phyloP scores from a whole-genome alignment of 2,113 vertebrate genomes.

The Peromyscus polionotus region DNA sequence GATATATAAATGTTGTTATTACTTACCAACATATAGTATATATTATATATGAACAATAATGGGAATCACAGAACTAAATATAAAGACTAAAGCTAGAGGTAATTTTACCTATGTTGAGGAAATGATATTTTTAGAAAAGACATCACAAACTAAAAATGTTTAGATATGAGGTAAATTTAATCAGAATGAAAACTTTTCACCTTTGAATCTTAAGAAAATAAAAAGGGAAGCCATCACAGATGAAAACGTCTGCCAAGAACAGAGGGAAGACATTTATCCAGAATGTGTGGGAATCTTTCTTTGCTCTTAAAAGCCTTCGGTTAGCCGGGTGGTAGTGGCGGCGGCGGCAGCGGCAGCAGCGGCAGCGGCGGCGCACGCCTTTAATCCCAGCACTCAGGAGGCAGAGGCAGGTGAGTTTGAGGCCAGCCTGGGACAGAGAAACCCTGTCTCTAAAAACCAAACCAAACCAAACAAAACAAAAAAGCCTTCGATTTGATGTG shows the following conservation, averaged over 20 bases:
- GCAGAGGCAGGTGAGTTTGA: no score
- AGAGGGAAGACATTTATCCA: neutral
- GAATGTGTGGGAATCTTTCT: neutral
- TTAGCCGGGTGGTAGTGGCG: no score
- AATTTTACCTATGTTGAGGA: neutral
- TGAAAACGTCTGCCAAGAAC: neutral
- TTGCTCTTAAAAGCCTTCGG: neutral
- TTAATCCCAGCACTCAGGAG: no score
- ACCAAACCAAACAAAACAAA: no score
- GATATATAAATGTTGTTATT: neutral
- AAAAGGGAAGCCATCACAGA: neutral
- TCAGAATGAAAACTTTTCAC: neutral
- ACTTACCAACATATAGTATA: neutral
- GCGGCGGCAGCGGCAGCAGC: no score
- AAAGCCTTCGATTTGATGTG: neutral
- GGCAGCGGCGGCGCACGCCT: no score
- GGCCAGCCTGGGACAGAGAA: no score
- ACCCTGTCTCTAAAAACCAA: no score
- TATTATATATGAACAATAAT: neutral
- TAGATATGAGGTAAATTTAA: neutral
- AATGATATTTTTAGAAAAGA: neutral
- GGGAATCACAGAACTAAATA: neutral
- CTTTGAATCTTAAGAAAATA: constrained; percentile 28
- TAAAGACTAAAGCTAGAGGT: neutral
- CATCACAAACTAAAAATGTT: neutral